Percentiles rank a stretch among this genome's conserved stretches.
Conservation (phyloP, 2,888 invertebrate genomes). For the Drosophila nr. medialis region DNA sequence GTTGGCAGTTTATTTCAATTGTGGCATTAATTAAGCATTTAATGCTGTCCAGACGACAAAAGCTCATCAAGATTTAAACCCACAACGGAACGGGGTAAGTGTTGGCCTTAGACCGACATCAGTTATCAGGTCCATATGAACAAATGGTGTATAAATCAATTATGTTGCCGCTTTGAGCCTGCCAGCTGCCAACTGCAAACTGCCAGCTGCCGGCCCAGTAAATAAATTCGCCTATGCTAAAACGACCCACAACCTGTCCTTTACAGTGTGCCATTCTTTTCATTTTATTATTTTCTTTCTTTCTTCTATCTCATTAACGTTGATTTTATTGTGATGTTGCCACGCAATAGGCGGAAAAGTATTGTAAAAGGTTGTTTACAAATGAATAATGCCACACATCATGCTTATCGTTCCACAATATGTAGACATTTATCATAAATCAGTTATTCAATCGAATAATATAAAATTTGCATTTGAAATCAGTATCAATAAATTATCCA, state of each 20-base stretch:
- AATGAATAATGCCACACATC: background rate
- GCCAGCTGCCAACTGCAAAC: slow-evolving; percentile 40
- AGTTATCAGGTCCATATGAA: slow-evolving; percentile 47
- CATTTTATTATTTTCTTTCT: background rate
- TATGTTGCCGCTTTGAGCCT: slow-evolving; percentile 48
- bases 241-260: slow-evolving; percentile 15
- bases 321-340: slow-evolving; percentile 25
- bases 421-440: background rate
- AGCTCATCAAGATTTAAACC: slow-evolving; percentile 34
- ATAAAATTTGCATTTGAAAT: background rate
- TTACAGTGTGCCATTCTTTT: slow-evolving; percentile 19
- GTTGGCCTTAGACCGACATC: slow-evolving; percentile 6
- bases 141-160: slow-evolving; percentile 62
- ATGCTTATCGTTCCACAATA: background rate
- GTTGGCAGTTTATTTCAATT: slow-evolving; percentile 60
- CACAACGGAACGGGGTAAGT: slow-evolving; percentile 39
- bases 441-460: background rate
- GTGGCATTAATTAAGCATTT: slow-evolving; percentile 71
- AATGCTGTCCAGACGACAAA: slow-evolving; percentile 71
- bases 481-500: background rate
- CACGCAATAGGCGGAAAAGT: slow-evolving; percentile 15
- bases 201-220: slow-evolving; percentile 6
- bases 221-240: slow-evolving; percentile 7
- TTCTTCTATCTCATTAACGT: slow-evolving; percentile 24
- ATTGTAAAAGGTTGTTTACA: background rate